A percentile compares a stretch with the other conserved stretches of the same genome.
Evolutionary conservation across 1,140 invertebrate genomes (phyloP).

Genomic region (Drosophila jambulina): DNA sequence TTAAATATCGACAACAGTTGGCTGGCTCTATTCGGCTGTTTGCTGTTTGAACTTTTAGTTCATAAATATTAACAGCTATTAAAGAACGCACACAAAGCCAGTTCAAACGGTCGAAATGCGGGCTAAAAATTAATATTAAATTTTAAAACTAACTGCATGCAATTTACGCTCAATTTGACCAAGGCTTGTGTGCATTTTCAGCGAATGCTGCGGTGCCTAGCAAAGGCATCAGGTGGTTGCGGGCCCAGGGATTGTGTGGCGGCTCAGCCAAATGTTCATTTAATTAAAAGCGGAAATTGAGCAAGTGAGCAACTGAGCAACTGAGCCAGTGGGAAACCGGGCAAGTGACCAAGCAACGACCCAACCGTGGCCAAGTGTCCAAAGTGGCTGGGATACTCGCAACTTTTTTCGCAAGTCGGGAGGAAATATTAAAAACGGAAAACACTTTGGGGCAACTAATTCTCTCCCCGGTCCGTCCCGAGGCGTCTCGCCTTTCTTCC

Average conservation of each 20-base stretch:
- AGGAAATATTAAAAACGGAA: conserved; percentile 82
- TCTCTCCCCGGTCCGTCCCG: conserved; percentile 28
- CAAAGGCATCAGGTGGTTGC: conserved; percentile 37
- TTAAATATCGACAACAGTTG: conserved; percentile 69
- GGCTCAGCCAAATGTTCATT: conserved; percentile 72
- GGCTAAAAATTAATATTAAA: conserved; percentile 73
- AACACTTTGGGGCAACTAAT: conserved; percentile 81
- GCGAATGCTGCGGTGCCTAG: neutral
- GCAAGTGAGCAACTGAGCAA: conserved; percentile 55
- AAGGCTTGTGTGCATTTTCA: conserved; percentile 14
- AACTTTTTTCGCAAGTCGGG: conserved; percentile 61
- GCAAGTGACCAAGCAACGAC: conserved; percentile 45
- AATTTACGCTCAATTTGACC: conserved; percentile 65
- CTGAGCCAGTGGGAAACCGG: conserved; percentile 39
- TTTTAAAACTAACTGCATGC: conserved; percentile 67
- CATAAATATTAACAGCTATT: conserved; percentile 82
- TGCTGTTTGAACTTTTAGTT: conserved; percentile 66
- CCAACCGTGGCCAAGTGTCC: conserved; percentile 56
- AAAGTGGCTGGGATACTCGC: conserved; percentile 45
- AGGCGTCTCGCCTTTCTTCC: conserved; percentile 18
- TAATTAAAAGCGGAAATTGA: conserved; percentile 82
- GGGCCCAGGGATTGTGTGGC: conserved; percentile 16
- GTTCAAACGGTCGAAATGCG: conserved; percentile 18
- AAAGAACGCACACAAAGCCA: conserved; percentile 45
- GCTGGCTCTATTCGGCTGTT: conserved; percentile 38